phyloP scores from a whole-genome alignment of 2,797 vertebrate species.

The Falco cherrug region DNA sequence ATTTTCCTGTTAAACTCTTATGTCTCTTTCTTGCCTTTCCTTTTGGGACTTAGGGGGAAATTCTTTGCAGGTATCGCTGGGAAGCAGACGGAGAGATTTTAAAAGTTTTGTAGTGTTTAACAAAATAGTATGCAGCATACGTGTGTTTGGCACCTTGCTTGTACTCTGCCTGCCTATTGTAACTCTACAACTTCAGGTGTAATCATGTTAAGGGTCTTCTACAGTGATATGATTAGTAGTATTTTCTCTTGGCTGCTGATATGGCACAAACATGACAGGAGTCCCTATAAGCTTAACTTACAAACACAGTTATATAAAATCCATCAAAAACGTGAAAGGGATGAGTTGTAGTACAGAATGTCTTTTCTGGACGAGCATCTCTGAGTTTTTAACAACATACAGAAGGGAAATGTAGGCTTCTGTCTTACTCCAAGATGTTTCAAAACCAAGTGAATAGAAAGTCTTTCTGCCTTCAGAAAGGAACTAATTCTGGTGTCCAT shows the following conservation, averaged over 20 bases:
- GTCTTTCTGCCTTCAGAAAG: not conserved
- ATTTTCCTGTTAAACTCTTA: not conserved
- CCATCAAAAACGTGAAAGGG: not conserved
- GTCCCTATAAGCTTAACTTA: not conserved
- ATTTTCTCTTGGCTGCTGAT: not conserved
- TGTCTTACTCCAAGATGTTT: not conserved
- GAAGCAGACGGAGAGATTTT: not conserved
- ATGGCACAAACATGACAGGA: not conserved
- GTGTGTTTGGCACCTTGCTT: not conserved
- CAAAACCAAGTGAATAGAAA: not conserved
- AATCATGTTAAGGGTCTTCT: not conserved
- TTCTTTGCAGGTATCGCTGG: not conserved
- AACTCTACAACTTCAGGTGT: not conserved
- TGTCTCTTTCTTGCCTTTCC: not conserved
- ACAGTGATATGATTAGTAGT: not conserved
- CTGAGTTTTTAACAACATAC: fast-evolving
- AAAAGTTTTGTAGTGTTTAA: not conserved
- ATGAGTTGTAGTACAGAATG: not conserved
- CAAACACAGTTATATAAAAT: not conserved
- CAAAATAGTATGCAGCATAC: not conserved
- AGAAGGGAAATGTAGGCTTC: not conserved
- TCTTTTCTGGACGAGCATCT: not conserved
- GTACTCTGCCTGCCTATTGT: not conserved
- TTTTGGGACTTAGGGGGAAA: not conserved
- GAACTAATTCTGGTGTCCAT: fast-evolving